Conservation (phyloP, 2,888 invertebrate species). For the Cheilosia scutellata region DNA sequence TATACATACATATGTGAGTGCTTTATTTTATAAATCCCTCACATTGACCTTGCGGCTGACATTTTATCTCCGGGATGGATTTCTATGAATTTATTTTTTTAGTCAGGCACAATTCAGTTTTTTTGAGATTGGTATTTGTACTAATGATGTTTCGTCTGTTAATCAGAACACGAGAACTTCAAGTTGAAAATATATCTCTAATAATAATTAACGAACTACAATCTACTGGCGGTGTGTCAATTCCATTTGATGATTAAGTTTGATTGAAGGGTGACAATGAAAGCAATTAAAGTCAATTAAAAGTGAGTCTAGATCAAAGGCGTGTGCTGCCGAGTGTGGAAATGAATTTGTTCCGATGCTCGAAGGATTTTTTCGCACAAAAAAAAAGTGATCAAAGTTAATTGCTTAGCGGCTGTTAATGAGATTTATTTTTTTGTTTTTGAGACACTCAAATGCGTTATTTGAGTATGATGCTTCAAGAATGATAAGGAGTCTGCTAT, state of each 20-base stretch:
- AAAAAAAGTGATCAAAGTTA: slow-evolving; percentile 18
- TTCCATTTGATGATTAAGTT: slow-evolving; percentile 37
- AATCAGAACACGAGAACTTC: not conserved
- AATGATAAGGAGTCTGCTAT: not conserved
- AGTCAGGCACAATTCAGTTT: not conserved
- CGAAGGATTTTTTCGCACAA: slow-evolving; percentile 7
- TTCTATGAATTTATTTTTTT: slow-evolving; percentile 1
- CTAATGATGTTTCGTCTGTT: not conserved
- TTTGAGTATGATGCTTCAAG: not conserved
- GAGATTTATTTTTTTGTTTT: slow-evolving; percentile 1
- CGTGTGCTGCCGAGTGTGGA: slow-evolving; percentile 24
- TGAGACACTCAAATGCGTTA: not conserved
- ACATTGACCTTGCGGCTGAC: slow-evolving; percentile 21
- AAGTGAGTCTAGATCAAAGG: slow-evolving; percentile 43
- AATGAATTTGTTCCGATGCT: slow-evolving; percentile 17
- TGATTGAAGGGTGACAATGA: slow-evolving; percentile 43
- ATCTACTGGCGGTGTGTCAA: slow-evolving; percentile 4
- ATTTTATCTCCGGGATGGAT: slow-evolving; percentile 19
- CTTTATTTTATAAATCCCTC: not conserved
- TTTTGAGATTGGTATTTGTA: not conserved
- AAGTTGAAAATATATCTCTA: slow-evolving; percentile 9
- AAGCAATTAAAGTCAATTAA: slow-evolving; percentile 52
- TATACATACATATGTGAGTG: not conserved
- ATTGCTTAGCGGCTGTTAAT: slow-evolving; percentile 21
- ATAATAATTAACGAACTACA: not conserved